A percentile compares a stretch with the other conserved stretches of the same genome.
Evolutionary conservation across 2,113 vertebrate species (phyloP).

Genomic region (Scolopax mira): DNA sequence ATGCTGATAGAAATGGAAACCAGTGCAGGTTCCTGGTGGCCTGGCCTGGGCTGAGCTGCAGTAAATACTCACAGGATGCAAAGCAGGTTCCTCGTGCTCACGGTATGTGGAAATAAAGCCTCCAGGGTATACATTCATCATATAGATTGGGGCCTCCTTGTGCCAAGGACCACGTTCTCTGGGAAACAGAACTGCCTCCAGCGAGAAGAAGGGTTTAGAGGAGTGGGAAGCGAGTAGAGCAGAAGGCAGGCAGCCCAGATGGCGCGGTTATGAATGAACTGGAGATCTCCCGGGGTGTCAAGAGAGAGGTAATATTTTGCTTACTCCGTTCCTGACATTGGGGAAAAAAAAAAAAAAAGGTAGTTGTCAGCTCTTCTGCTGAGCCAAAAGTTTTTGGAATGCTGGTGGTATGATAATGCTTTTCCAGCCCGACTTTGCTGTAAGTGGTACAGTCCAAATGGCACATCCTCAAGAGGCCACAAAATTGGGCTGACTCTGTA

Average conservation of each 20-base stretch:
- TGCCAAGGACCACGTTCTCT: neutral
- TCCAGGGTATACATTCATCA: neutral
- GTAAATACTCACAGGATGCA: neutral
- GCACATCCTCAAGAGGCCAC: neutral
- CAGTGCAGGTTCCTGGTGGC: neutral
- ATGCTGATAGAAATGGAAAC: neutral
- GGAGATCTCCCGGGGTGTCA: neutral
- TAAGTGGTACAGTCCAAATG: neutral
- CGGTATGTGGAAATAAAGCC: neutral
- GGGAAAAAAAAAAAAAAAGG: neutral
- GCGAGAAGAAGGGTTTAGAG: neutral
- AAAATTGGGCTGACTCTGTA: neutral
- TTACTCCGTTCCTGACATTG: neutral
- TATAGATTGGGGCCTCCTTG: neutral
- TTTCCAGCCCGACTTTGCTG: neutral
- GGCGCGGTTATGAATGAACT: neutral
- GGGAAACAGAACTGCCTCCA: slow-evolving; percentile 3
- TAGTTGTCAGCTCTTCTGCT: neutral
- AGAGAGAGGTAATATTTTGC: neutral
- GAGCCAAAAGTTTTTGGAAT: neutral
- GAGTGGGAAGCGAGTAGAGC: neutral
- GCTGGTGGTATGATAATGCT: neutral
- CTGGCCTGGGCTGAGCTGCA: neutral
- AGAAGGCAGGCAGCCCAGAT: slow-evolving; percentile 18
- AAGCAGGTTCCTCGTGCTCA: neutral